Base-by-base conservation (phyloP, 2,888 invertebrate species). In the Onthophagus sagittarius region DNA sequence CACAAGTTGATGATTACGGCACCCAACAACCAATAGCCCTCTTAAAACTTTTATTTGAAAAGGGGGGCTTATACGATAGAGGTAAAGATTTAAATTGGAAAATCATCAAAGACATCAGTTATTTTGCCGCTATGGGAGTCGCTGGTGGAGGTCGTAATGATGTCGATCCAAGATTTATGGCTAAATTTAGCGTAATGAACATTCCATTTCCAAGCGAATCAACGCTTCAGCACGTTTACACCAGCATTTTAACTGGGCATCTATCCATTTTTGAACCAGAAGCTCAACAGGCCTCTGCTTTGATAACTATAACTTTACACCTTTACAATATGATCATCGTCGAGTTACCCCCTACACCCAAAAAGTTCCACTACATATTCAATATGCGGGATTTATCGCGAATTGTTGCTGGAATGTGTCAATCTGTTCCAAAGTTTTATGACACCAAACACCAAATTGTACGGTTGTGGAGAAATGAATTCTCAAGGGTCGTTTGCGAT, bases 361-460 rank as follows among this genome's bases (percentile, higher is more conserved):
- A 93, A 4, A 96, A 95, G 85, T 97, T 97, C 86, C 97, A 97
- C 86, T 97, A 97, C 86, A 94, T 96, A 78, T 97, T 97, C 87
- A 97, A 97, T 86, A 89, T 97, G 84, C 90, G 96, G 67, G 97
- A 97, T 86, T 85, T 97, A 78, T 96, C 96, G 0, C 90, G 96
- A 73, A 91, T 97, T 75, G 92, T 91, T 78, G 92, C 92, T 11
- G 97, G 97, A 0, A 84, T 97, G 82, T 90, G 93, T 72, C 90
- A 93, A 75, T 94, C 94, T 7, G 89, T 91, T 63, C 91, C 94
- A 0, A 89, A 88, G 76, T 89, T 89, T 81, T 95, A 93, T 84
- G 88, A 88, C 71, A 89, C 88, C 72, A 85, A 88, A 15, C 89
- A 91, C 13, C 91, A 93, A 75, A 89, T 97, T 39, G 88, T 96